phyloP scores from a whole-genome alignment of 2,113 vertebrate genomes.

The Pangasianodon hypophthalmus region DNA sequence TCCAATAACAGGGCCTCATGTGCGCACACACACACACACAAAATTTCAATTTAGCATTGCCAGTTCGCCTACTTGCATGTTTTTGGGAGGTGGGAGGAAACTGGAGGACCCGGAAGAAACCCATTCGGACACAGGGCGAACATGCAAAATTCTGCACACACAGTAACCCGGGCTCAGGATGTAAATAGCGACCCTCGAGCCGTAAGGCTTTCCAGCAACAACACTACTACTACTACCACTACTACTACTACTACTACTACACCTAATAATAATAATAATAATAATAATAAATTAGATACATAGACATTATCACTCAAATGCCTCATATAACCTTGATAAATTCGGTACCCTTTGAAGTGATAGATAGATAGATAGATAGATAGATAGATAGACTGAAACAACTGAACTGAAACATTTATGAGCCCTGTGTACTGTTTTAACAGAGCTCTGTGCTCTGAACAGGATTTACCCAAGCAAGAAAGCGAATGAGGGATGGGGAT shows the following conservation, averaged over 20 bases:
- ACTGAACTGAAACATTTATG: not conserved
- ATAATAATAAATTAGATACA: not conserved
- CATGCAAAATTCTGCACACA: not conserved
- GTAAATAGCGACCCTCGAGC: not conserved
- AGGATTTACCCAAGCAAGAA: slow-evolving; percentile 61
- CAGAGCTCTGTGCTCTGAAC: slow-evolving; percentile 58
- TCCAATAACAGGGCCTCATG: not conserved
- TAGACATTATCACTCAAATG: not conserved
- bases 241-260: not conserved
- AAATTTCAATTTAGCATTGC: not conserved
- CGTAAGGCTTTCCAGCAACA: not conserved
- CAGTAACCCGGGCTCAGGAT: not conserved
- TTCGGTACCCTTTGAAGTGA: not conserved
- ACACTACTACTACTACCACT: not conserved
- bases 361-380: not conserved
- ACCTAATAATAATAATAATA: not conserved
- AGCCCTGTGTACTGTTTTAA: not conserved
- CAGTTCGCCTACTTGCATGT: not conserved
- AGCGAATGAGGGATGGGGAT: slow-evolving; percentile 52
- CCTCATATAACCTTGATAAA: not conserved
- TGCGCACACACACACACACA: not conserved
- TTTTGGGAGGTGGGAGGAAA: not conserved
- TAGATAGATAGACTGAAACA: not conserved
- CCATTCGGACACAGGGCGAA: not conserved
- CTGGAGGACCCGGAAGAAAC: not conserved